These are phyloP conservation scores for Volucella zonaria DNA, from an alignment of 2,888 invertebrate species.

Conservation along the genomic window DNA sequence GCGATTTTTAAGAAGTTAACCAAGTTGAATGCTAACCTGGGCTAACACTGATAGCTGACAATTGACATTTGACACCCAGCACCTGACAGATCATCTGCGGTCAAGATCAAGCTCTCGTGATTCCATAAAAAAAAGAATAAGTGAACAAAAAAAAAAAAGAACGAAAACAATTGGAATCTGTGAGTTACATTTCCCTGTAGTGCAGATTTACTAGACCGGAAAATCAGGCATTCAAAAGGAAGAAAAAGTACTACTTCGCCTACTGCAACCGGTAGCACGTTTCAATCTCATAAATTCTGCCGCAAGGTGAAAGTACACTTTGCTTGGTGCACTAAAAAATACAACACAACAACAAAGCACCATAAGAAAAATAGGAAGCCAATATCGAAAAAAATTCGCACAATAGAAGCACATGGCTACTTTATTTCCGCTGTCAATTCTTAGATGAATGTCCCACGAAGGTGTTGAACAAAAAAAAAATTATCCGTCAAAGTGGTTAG, in stretches of 20 bases:
- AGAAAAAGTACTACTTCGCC: constrained; percentile 22
- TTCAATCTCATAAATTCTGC: constrained; percentile 49
- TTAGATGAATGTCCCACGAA: neutral
- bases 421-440: constrained; percentile 22
- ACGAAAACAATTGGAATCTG: constrained; percentile 32
- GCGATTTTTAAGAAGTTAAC: no score
- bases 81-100: no score
- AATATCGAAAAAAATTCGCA: neutral
- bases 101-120: no score
- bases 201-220: constrained; percentile 69
- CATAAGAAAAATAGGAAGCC: no score
- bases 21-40: no score
- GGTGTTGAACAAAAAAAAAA: neutral
- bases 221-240: constrained; percentile 65
- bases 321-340: constrained; percentile 1
- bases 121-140: constrained; percentile 2
- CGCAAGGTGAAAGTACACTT: constrained; percentile 69
- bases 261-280: constrained; percentile 48
- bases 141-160: constrained; percentile 26
- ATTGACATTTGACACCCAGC: no score
- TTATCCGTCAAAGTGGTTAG: neutral
- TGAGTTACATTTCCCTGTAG: constrained; percentile 53
- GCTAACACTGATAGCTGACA: no score
- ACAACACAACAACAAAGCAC: neutral
- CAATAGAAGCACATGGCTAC: constrained; percentile 8